Conservation (phyloP, 2,797 vertebrate genomes). For the Falco naumanni region DNA sequence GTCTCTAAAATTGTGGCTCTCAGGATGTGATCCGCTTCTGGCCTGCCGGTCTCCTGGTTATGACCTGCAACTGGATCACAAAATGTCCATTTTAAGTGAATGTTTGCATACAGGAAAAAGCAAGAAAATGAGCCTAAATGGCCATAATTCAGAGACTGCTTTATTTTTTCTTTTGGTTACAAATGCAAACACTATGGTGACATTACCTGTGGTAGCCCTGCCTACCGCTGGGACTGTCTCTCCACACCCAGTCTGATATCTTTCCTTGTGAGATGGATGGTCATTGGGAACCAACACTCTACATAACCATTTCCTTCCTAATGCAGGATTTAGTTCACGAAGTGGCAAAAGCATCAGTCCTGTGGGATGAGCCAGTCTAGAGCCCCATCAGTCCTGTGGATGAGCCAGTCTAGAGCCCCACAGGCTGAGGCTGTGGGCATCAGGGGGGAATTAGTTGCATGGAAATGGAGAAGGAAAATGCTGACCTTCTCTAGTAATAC, state of each 20-base stretch:
- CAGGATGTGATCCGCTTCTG: background rate
- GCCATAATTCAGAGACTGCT: background rate
- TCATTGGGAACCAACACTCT: background rate
- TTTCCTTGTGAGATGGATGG: background rate
- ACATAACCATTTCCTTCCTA: background rate
- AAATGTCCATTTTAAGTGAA: background rate
- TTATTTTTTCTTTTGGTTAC: background rate
- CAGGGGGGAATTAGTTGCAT: background rate
- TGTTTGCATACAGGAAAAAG: background rate
- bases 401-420: background rate
- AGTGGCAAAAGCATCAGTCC: background rate
- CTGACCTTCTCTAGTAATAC: background rate
- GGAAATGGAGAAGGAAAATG: background rate
- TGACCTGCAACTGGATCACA: background rate
- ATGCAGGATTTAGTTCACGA: background rate
- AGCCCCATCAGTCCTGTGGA: background rate
- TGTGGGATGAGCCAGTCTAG: background rate
- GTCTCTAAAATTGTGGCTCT: background rate
- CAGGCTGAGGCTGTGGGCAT: background rate
- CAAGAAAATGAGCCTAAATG: background rate
- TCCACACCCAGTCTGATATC: background rate
- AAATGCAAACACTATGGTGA: background rate
- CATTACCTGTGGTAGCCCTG: background rate
- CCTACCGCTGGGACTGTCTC: background rate
- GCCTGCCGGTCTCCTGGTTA: background rate